A percentile compares a stretch with the other conserved stretches of the same genome.
Conservation (phyloP, 2,888 invertebrate genomes). For the Ichneumoninae sp. region DNA sequence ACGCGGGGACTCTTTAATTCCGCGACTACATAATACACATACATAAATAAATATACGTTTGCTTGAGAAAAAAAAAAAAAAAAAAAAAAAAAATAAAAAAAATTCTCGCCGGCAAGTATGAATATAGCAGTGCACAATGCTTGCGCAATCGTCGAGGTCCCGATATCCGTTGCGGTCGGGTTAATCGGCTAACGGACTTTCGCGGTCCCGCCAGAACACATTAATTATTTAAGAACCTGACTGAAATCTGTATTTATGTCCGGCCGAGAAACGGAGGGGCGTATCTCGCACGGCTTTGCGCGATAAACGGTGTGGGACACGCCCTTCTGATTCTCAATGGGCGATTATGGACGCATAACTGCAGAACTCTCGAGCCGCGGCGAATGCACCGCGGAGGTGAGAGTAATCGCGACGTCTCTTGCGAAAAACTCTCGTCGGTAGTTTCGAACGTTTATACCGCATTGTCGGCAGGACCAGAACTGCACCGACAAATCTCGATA, state of each 20-base stretch:
- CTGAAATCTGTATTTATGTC: neutral
- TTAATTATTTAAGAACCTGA: conserved; percentile 35
- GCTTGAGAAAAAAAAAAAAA: no score
- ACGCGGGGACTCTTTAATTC: neutral
- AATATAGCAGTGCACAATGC: neutral
- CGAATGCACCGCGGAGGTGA: neutral
- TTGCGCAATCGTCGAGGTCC: conserved; percentile 14
- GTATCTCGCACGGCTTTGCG: no score
- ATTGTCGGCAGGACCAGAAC: neutral
- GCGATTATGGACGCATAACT: no score
- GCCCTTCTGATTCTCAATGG: neutral
- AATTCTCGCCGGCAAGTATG: neutral
- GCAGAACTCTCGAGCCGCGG: neutral
- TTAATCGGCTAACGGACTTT: conserved; percentile 25
- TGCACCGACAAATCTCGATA: conserved; percentile 2
- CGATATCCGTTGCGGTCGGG: conserved; percentile 19
- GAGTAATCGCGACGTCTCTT: conserved; percentile 5
- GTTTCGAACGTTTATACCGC: neutral
- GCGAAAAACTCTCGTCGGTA: neutral
- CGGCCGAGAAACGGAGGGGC: neutral
- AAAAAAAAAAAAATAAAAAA: neutral
- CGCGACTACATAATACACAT: neutral
- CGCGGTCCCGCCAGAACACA: conserved; percentile 23
- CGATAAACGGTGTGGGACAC: no score
- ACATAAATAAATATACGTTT: no score